Conservation (phyloP, 2,888 invertebrate species). For the Drosophila histrio region DNA sequence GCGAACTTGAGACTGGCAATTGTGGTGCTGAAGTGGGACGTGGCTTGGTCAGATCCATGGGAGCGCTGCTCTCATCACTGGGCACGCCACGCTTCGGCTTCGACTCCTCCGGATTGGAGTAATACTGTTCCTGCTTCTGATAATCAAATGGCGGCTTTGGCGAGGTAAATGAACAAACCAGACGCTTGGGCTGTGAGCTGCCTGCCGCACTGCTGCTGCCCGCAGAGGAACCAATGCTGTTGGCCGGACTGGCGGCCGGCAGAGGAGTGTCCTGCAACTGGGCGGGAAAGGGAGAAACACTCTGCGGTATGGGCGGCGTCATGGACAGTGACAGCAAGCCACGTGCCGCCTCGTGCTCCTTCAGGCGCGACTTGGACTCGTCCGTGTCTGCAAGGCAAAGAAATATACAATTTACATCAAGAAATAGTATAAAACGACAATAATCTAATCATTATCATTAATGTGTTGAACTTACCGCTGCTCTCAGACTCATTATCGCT, state of each 20-base stretch:
- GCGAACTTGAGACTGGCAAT: background rate
- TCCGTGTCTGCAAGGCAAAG: slow-evolving; percentile 86
- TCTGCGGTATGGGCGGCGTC: slow-evolving; percentile 84
- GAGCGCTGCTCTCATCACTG: slow-evolving; percentile 79
- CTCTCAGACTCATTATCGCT: slow-evolving; percentile 88
- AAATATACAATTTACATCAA: too few species aligned
- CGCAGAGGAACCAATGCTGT: slow-evolving; percentile 61
- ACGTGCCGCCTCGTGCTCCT: slow-evolving; percentile 94
- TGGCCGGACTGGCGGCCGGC: slow-evolving; percentile 56
- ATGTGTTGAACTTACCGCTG: slow-evolving; percentile 89
- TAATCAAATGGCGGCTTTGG: slow-evolving; percentile 84
- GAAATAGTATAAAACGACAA: too few species aligned
- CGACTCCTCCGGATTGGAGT: slow-evolving; percentile 83
- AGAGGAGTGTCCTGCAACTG: slow-evolving; percentile 50
- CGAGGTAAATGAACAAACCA: slow-evolving; percentile 82
- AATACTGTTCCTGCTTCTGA: slow-evolving; percentile 84
- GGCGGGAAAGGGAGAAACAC: slow-evolving; percentile 81
- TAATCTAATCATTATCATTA: too few species aligned
- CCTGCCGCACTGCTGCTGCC: slow-evolving; percentile 32
- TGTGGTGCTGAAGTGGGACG: slow-evolving; percentile 33
- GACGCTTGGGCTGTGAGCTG: slow-evolving; percentile 67
- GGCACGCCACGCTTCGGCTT: slow-evolving; percentile 75
- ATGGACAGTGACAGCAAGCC: slow-evolving; percentile 90
- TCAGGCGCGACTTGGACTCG: slow-evolving; percentile 88
- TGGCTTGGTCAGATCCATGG: slow-evolving; percentile 84